Evolutionary conservation across 2,888 invertebrate species (phyloP), one percentile per base, ranked within the genome.

Genomic region (Drosophila kambysellisi): DNA sequence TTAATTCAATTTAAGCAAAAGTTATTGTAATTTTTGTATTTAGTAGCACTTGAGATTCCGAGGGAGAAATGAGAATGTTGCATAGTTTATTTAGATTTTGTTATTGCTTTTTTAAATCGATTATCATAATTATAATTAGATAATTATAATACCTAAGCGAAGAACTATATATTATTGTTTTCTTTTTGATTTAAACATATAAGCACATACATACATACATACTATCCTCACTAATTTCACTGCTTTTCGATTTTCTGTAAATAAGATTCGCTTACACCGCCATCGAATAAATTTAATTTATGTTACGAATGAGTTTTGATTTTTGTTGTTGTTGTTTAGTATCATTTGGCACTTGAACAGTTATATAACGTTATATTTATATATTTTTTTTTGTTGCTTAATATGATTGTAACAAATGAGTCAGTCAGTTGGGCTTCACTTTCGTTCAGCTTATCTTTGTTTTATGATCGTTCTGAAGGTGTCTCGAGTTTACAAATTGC

Each of bases 281-380:
- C 85, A 85, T 89, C 85, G 85, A 85, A 85, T 85, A 85, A 89
- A 85, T 71, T 70, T 73, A 65, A 85, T 69, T 76, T 63, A 67
- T 54, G 39, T 60, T 79, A 53, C 70, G 33, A 68, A 46, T 53
- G 61, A 58, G 48, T 56, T 58, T 58, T 48, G 54, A 12, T 17
- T 52, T 50, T 67, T 9, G 8, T 30, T 60, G 7, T 9, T n/a
- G 5, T 62, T 51, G 20, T 33, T 59, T 43, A 20, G 15, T 30
- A 37, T 56, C 35, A 39, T 48, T 52, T 58, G 39, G 46, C 58
- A 56, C 17, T 12, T 32, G 25, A 35, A 25, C 35, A 20, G 46
- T 59, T 61, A 35, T 30, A 41, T 46, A 15, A 15, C 15, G 25
- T 15, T 46, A 8, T 46, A 46, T 12, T 17, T 7, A 6, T 3